Conservation (phyloP, 2,797 vertebrate genomes). For the Sebastes wilsoni region DNA sequence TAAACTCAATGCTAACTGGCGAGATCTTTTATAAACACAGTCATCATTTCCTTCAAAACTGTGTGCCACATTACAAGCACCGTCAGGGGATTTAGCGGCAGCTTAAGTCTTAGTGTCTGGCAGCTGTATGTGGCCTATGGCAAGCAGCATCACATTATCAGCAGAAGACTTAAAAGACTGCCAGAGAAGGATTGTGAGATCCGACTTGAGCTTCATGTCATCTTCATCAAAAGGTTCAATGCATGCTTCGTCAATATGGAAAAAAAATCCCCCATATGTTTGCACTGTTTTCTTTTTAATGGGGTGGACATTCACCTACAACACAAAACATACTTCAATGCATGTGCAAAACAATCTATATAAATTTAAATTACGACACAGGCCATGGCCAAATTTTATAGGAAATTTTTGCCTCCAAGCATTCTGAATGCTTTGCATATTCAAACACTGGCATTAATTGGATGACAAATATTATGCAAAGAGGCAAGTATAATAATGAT, state of each 20-base stretch:
- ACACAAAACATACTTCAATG: background rate
- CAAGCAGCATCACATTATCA: conserved; percentile 61
- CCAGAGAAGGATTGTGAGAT: conserved; percentile 56
- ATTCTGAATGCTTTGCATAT: conserved; percentile 47
- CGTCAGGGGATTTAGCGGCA: conserved; percentile 65
- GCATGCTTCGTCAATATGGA: conserved; percentile 42
- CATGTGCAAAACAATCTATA: conserved; percentile 25
- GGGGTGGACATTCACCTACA: conserved; percentile 17
- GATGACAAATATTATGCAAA: conserved; percentile 56
- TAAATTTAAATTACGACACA: conserved; percentile 6
- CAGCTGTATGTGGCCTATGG: conserved; percentile 71
- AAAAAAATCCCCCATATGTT: conserved; percentile 7
- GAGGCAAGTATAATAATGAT: conserved; percentile 31
- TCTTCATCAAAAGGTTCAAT: conserved; percentile 46
- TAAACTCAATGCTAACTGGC: conserved; percentile 46
- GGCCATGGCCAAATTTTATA: background rate
- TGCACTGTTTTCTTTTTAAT: conserved; percentile 4
- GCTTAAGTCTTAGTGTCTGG: conserved; percentile 68
- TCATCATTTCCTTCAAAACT: conserved; percentile 61
- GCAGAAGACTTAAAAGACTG: conserved; percentile 49
- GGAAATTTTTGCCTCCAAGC: conserved; percentile 22
- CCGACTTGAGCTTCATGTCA: conserved; percentile 55
- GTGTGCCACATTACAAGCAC: conserved; percentile 69
- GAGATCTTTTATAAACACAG: conserved; percentile 61
- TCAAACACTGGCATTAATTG: conserved; percentile 44